These are phyloP conservation scores for Archegozetes longisetosus DNA, from an alignment of 1,140 invertebrate genomes.

Conservation along the genomic window DNA sequence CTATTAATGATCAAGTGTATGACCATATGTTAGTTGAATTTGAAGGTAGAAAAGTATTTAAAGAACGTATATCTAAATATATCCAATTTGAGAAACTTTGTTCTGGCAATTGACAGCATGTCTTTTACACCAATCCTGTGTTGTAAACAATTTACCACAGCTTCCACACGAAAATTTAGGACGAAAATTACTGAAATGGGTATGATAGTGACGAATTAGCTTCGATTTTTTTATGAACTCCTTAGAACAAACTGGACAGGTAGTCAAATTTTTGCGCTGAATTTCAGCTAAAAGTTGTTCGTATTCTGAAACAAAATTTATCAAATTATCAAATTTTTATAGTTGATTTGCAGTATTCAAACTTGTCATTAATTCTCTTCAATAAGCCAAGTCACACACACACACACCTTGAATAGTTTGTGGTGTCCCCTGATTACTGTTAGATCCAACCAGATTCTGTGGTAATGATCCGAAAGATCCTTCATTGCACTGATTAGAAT, in stretches of 20 bases:
- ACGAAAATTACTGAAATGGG: conserved; percentile 13
- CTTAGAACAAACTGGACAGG: conserved; percentile 12
- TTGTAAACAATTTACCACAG: conserved; percentile 12
- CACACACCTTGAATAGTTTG: background rate
- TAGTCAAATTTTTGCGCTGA: conserved; percentile 12
- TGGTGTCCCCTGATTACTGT: background rate
- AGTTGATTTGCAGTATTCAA: background rate
- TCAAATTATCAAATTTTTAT: background rate
- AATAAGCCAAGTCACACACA: too few relatives aligned
- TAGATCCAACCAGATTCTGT: background rate
- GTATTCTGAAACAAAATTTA: conserved; percentile 7
- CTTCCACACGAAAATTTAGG: conserved; percentile 11
- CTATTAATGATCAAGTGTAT: too few relatives aligned
- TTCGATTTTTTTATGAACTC: conserved; percentile 12
- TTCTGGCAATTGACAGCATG: conserved; percentile 10
- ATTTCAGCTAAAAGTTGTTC: conserved; percentile 9
- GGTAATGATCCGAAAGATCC: background rate
- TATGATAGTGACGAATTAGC: conserved; percentile 13
- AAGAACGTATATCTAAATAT: too few relatives aligned
- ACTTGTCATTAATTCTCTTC: too few relatives aligned
- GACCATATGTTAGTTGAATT: too few relatives aligned
- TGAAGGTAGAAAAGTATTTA: too few relatives aligned
- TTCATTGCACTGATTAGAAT: background rate
- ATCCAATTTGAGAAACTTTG: too few relatives aligned
- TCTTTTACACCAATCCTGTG: conserved; percentile 13